Evolutionary conservation across 2,888 invertebrate species (phyloP).

Genomic region (Dryocosmus kuriphilus): DNA sequence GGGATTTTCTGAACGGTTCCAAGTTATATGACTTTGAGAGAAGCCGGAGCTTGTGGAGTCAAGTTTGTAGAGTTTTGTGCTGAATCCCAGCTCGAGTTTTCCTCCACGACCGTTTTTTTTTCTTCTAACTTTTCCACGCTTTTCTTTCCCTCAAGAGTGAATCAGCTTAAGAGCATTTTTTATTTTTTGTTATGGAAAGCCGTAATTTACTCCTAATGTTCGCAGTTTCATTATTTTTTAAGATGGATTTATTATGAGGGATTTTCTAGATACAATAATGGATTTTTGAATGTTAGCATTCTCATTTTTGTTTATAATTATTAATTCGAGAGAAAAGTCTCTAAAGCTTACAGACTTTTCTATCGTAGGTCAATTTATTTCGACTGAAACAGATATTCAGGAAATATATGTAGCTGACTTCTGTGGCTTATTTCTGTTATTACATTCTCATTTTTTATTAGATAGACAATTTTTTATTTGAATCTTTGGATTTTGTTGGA

Average conservation of each 20-base stretch:
- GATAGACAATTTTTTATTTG: too few relatives aligned
- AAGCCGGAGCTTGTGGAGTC: constrained; percentile 20
- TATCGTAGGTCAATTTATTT: too few relatives aligned
- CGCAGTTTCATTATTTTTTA: constrained; percentile 6
- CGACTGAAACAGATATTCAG: too few relatives aligned
- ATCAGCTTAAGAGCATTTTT: neutral
- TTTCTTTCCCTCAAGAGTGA: constrained; percentile 30
- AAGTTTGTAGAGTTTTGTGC: constrained; percentile 37
- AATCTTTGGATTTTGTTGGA: neutral
- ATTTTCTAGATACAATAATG: neutral
- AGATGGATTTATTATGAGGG: constrained; percentile 14
- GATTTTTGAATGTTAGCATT: too few relatives aligned
- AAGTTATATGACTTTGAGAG: constrained; percentile 42
- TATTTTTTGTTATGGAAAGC: constrained; percentile 13
- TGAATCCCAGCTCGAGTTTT: constrained; percentile 33
- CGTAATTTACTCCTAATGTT: constrained; percentile 29
- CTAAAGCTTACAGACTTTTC: too few relatives aligned
- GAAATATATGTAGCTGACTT: too few relatives aligned
- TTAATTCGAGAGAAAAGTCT: too few relatives aligned
- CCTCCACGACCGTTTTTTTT: constrained; percentile 35
- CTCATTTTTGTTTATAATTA: too few relatives aligned
- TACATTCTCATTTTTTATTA: too few relatives aligned
- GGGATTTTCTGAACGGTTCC: constrained; percentile 37
- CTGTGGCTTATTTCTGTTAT: too few relatives aligned
- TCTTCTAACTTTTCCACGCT: constrained; percentile 42